These are phyloP conservation scores for Oligia fasciuncula DNA, from an alignment of 2,888 invertebrate genomes.

Conservation along the genomic window DNA sequence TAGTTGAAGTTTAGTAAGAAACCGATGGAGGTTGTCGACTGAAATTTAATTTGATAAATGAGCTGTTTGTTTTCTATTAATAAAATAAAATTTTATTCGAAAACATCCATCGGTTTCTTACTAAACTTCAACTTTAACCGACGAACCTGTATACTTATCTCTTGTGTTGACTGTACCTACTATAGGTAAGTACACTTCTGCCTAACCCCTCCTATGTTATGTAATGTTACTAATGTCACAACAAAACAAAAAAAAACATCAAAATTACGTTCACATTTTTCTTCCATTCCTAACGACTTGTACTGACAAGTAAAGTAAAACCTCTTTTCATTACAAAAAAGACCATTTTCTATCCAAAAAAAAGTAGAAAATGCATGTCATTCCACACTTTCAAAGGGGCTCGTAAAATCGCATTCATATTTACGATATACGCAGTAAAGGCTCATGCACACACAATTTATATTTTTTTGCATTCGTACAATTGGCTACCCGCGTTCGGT, in stretches of 20 bases:
- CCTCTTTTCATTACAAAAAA: conserved; percentile 61
- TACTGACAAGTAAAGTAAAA: conserved; percentile 33
- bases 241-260: not conserved
- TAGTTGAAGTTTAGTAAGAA: too few species aligned
- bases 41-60: too few species aligned
- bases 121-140: too few species aligned
- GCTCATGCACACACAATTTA: conserved; percentile 40
- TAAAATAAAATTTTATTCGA: too few species aligned
- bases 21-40: too few species aligned
- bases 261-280: not conserved
- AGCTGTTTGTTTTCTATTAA: too few species aligned
- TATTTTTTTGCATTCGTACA: conserved; percentile 42
- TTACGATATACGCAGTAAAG: conserved; percentile 43
- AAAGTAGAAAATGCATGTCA: conserved; percentile 68
- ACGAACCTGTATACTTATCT: too few species aligned
- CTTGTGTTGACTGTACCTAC: not conserved
- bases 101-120: too few species aligned
- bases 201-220: not conserved
- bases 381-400: conserved; percentile 57
- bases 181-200: too few species aligned
- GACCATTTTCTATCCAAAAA: conserved; percentile 51
- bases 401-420: conserved; percentile 49
- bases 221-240: not conserved
- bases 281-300: conserved; percentile 23
- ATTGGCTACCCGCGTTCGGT: conserved; percentile 37